These are phyloP conservation scores for Peribatodes rhomboidaria DNA, from an alignment of 2,888 invertebrate genomes.

Conservation along the genomic window DNA sequence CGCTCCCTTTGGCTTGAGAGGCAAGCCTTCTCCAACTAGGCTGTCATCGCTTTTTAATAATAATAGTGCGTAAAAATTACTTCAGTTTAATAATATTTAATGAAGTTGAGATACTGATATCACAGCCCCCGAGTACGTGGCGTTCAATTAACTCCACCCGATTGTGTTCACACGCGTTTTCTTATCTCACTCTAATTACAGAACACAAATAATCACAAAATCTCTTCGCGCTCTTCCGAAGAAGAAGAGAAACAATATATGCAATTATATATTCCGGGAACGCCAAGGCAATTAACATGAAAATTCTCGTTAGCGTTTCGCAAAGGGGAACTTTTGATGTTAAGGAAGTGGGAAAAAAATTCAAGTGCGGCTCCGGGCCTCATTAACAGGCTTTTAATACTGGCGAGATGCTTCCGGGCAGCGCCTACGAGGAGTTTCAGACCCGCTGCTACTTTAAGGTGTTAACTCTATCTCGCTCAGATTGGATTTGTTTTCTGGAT, in stretches of 20 bases:
- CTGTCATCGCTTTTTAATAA: too few relatives aligned
- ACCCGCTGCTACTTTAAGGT: constrained; percentile 52
- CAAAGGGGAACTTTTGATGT: constrained; percentile 83
- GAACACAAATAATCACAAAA: constrained; percentile 72
- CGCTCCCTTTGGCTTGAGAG: too few relatives aligned
- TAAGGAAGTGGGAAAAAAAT: constrained; percentile 77
- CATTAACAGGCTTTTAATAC: constrained; percentile 80
- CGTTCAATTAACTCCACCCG: constrained; percentile 59
- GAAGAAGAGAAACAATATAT: constrained; percentile 79
- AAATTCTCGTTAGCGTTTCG: constrained; percentile 81
- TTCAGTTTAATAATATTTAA: neutral
- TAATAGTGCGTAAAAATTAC: neutral
- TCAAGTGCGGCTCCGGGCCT: constrained; percentile 74
- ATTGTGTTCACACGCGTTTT: constrained; percentile 62
- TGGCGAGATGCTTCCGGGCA: constrained; percentile 68
- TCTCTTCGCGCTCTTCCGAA: constrained; percentile 63
- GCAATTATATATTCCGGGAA: constrained; percentile 80
- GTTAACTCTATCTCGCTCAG: constrained; percentile 28
- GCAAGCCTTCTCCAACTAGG: too few relatives aligned
- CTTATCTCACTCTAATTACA: constrained; percentile 69
- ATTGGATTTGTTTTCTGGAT: neutral
- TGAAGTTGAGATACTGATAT: constrained; percentile 18
- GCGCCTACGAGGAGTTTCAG: constrained; percentile 60
- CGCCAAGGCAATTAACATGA: constrained; percentile 80
- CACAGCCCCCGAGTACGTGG: constrained; percentile 34